Percentiles rank a stretch among this genome's conserved stretches.
Conservation (phyloP, 2,113 vertebrate species). For the Willisornis vidua region DNA sequence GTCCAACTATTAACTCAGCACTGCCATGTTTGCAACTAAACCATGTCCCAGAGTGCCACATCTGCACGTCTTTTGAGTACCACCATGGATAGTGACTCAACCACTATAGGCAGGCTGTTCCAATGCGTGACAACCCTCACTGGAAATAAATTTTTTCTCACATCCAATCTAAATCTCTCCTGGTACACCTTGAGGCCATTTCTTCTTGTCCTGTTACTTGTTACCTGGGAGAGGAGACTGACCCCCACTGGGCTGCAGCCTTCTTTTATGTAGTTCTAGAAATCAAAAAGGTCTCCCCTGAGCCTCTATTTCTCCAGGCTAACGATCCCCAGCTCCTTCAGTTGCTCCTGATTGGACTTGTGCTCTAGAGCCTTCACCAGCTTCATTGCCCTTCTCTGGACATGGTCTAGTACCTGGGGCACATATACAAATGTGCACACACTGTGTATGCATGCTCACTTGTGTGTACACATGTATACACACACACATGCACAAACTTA, state of each 20-base stretch:
- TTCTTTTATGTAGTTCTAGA: not conserved
- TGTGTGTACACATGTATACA: accelerated
- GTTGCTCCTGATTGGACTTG: not conserved
- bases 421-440: accelerated
- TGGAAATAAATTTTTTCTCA: not conserved
- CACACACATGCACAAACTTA: not conserved
- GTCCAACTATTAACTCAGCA: not conserved
- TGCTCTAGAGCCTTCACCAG: not conserved
- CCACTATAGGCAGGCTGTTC: not conserved
- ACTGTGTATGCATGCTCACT: accelerated
- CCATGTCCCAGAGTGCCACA: not conserved
- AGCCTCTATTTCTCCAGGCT: not conserved
- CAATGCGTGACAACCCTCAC: not conserved
- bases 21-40: not conserved
- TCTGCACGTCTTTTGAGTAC: not conserved
- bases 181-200: not conserved
- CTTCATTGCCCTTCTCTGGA: not conserved
- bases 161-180: not conserved
- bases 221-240: not conserved
- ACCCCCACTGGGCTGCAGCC: not conserved
- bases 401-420: not conserved
- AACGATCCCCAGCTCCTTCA: not conserved
- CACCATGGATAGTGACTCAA: not conserved
- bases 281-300: not conserved
- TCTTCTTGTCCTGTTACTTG: not conserved